A percentile compares a stretch with the other conserved stretches of the same genome.
These are phyloP conservation scores for Epizoanthus stellaris DNA, from an alignment of 92 coral and sea anemone genomes.

Conservation along the genomic window DNA sequence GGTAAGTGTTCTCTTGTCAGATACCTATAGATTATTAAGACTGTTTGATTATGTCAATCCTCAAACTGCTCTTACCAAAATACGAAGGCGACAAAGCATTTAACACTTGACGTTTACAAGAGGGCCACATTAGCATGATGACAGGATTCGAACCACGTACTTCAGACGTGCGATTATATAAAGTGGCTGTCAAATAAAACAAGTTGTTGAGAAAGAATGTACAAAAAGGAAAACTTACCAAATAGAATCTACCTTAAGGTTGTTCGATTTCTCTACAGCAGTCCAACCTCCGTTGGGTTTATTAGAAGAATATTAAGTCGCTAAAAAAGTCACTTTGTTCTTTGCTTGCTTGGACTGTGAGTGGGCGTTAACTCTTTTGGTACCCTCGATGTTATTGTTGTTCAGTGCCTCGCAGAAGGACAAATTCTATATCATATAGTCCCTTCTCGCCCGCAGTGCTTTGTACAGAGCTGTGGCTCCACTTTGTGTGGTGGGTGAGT, in stretches of 20 bases:
- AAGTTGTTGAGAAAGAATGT: neutral
- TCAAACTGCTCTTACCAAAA: slow-evolving; percentile 1
- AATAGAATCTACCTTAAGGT: neutral
- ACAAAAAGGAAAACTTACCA: neutral
- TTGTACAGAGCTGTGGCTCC: neutral
- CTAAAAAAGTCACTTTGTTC: neutral
- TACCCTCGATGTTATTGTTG: no score
- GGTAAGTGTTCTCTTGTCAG: neutral
- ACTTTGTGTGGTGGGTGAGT: slow-evolving; percentile 15
- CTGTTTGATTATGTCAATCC: slow-evolving; percentile 8
- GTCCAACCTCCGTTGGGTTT: neutral
- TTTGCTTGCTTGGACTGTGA: neutral
- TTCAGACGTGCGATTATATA: slow-evolving; percentile 24
- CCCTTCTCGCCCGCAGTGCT: no score
- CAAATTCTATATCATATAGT: no score
- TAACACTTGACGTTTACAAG: slow-evolving; percentile 45
- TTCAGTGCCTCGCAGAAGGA: no score
- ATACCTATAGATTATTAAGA: neutral
- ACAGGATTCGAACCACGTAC: slow-evolving; percentile 23
- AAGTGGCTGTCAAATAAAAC: slow-evolving; percentile 6
- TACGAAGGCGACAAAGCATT: slow-evolving; percentile 12
- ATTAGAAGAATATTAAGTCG: neutral
- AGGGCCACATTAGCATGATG: slow-evolving; percentile 34
- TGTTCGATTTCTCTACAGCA: neutral
- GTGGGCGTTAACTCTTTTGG: no score